A percentile compares a stretch with the other conserved stretches of the same genome.
These are phyloP conservation scores for Nezara viridula DNA, from an alignment of 2,888 invertebrate genomes.

Conservation along the genomic window DNA sequence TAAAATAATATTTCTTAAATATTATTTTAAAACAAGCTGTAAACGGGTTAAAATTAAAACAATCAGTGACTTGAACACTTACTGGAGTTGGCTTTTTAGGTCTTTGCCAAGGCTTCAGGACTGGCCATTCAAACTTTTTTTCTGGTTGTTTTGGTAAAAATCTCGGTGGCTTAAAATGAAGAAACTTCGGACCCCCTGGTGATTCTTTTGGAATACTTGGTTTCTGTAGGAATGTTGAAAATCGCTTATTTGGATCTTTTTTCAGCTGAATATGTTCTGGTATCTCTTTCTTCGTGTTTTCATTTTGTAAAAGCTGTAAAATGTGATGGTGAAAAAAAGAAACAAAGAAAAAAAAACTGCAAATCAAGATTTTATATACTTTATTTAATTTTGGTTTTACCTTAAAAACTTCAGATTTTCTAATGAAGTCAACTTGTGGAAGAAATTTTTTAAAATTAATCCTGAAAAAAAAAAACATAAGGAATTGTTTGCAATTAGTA, in stretches of 20 bases:
- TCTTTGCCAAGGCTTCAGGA: slow-evolving; percentile 50
- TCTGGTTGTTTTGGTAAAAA: slow-evolving; percentile 60
- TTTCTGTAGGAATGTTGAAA: slow-evolving; percentile 83
- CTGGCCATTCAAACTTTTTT: slow-evolving; percentile 60
- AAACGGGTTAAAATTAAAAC: not conserved
- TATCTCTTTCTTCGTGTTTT: slow-evolving; percentile 71
- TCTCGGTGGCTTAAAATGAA: slow-evolving; percentile 62
- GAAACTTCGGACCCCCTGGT: slow-evolving; percentile 61
- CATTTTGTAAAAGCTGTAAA: slow-evolving; percentile 72
- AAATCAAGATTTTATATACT: not conserved
- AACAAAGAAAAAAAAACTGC: not conserved
- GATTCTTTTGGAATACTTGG: slow-evolving; percentile 77
- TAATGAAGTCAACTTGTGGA: slow-evolving; percentile 76
- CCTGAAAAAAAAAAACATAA: slow-evolving; percentile 69
- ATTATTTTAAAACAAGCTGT: no score
- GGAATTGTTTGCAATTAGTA: not conserved
- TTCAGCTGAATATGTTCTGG: slow-evolving; percentile 70
- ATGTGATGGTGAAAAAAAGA: not conserved
- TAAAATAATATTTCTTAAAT: no score
- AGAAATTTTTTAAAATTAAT: slow-evolving; percentile 80
- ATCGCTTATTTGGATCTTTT: slow-evolving; percentile 72
- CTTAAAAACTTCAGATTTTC: slow-evolving; percentile 79
- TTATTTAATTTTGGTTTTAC: slow-evolving; percentile 61
- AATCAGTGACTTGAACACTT: not conserved
- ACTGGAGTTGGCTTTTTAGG: slow-evolving; percentile 49